These are phyloP conservation scores for Nannoperca obscura DNA, from an alignment of 2,797 vertebrate species.

Conservation along the genomic window DNA sequence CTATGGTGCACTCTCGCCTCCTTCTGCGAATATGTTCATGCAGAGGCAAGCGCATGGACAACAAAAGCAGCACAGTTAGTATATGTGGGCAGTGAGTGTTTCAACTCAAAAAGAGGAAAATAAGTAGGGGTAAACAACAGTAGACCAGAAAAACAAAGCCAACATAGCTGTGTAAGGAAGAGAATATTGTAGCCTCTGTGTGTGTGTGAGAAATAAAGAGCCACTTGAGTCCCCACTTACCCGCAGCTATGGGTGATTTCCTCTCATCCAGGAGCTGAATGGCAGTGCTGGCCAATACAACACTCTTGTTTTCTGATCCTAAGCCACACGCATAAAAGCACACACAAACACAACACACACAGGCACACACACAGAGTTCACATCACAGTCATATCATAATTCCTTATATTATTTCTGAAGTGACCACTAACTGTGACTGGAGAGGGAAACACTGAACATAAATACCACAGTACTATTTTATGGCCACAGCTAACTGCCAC, in stretches of 20 bases:
- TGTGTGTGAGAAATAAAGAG: slow-evolving; percentile 42
- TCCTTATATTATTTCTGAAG: slow-evolving; percentile 56
- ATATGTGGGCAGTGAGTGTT: slow-evolving; percentile 57
- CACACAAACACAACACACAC: slow-evolving; percentile 31
- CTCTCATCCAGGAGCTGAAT: slow-evolving; percentile 97
- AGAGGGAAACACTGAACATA: slow-evolving; percentile 50
- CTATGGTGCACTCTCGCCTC: slow-evolving; percentile 24
- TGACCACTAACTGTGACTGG: slow-evolving; percentile 55
- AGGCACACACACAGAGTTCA: slow-evolving; percentile 45
- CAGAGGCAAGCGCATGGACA: slow-evolving; percentile 21
- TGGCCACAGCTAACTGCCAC: slow-evolving; percentile 48
- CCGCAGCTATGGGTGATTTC: slow-evolving; percentile 97
- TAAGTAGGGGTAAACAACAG: slow-evolving; percentile 29
- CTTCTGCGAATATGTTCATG: slow-evolving; percentile 5
- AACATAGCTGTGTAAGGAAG: slow-evolving; percentile 7
- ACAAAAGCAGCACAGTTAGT: slow-evolving; percentile 49
- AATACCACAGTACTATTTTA: slow-evolving; percentile 59
- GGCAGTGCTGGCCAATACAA: slow-evolving; percentile 95
- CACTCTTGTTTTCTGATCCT: slow-evolving; percentile 95
- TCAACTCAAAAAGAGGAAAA: slow-evolving; percentile 38
- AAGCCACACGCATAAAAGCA: slow-evolving; percentile 42
- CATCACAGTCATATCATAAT: slow-evolving; percentile 54
- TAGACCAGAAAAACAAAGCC: slow-evolving; percentile 39
- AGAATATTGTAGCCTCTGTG: slow-evolving; percentile 38
- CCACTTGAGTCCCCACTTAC: slow-evolving; percentile 81